phyloP scores from a whole-genome alignment of 2,888 invertebrate species.

The Netelia inedita region DNA sequence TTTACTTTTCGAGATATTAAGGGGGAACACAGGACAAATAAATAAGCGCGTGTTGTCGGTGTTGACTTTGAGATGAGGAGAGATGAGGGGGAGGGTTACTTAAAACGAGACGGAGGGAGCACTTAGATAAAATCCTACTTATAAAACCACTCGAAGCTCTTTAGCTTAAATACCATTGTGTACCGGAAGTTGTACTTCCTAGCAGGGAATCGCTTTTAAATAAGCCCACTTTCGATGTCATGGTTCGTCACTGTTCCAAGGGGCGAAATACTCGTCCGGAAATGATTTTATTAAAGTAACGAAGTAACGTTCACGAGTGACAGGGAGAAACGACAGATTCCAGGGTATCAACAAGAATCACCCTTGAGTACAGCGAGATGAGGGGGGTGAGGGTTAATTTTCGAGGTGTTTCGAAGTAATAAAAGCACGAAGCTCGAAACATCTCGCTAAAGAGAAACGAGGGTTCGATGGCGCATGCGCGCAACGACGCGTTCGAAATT shows the following conservation, averaged over 20 bases:
- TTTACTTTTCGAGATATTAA: not conserved
- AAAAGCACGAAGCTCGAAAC: too few species aligned
- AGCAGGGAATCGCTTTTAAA: constrained; percentile 54
- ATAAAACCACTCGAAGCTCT: constrained; percentile 68
- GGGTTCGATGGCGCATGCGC: too few species aligned
- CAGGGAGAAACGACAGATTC: too few species aligned
- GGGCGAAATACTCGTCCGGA: not conserved
- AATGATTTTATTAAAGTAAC: not conserved
- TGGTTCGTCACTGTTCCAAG: not conserved
- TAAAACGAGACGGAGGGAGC: constrained; percentile 10
- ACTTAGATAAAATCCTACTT: constrained; percentile 56
- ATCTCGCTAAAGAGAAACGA: too few species aligned
- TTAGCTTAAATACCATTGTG: constrained; percentile 56
- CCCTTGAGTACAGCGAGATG: too few species aligned
- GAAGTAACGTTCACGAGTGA: not conserved
- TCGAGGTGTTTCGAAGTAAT: too few species aligned
- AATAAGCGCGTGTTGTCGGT: not conserved
- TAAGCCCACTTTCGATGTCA: not conserved
- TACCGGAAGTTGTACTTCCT: constrained; percentile 67
- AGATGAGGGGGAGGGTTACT: not conserved
- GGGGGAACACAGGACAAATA: not conserved
- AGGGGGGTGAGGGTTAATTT: too few species aligned
- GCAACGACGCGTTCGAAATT: not conserved
- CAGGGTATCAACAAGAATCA: too few species aligned
- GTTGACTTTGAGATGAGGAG: constrained; percentile 5